These are phyloP conservation scores for Pteronotus mesoamericanus DNA, from an alignment of 2,797 vertebrate species.

Conservation along the genomic window DNA sequence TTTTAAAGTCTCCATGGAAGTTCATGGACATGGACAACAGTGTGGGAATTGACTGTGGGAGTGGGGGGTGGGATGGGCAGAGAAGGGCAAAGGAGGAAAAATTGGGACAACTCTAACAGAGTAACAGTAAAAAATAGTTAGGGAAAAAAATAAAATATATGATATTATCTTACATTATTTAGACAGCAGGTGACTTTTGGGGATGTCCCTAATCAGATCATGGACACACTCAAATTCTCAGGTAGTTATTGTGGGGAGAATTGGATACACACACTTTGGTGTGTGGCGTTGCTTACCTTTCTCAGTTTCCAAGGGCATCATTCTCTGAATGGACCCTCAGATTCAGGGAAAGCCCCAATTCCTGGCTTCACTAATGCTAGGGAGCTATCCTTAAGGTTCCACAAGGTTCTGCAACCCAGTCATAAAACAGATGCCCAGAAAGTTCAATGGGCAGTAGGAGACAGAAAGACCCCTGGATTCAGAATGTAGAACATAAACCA, in stretches of 20 bases:
- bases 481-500: neutral
- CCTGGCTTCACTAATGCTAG: neutral
- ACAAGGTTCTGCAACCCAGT: neutral
- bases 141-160: neutral
- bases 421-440: neutral
- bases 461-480: neutral
- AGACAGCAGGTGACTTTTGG: neutral
- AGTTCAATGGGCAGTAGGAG: neutral
- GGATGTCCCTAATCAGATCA: neutral
- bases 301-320: neutral
- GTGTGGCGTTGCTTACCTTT: neutral
- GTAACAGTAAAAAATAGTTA: neutral
- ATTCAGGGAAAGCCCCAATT: neutral
- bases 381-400: neutral
- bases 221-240: neutral
- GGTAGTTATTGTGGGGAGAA: neutral
- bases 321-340: neutral
- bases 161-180: conserved; percentile 3
- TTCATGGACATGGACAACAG: neutral
- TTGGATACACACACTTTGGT: neutral
- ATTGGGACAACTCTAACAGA: neutral
- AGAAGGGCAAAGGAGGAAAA: neutral
- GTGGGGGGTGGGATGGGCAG: too few species aligned
- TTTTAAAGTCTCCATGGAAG: neutral
- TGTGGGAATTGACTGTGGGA: neutral